Evolutionary conservation across 2,113 vertebrate genomes (phyloP).

Genomic region (Rhizomys pruinosus): DNA sequence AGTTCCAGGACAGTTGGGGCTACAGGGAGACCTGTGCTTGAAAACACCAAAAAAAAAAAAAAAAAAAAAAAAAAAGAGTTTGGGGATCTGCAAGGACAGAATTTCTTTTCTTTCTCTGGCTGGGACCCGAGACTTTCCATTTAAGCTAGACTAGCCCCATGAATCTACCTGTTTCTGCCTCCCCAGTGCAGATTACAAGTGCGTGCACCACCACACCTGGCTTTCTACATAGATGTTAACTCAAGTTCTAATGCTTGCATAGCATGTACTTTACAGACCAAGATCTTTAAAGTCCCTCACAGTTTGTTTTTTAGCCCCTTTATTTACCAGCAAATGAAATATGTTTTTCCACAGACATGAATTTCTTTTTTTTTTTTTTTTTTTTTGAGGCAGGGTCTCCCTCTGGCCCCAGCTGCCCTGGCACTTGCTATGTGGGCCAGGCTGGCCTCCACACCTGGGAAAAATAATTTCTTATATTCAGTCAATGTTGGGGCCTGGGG

Average conservation of each 20-base stretch:
- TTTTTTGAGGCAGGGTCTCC: too few species aligned
- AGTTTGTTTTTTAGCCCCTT: conserved; percentile 4
- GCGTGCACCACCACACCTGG: too few species aligned
- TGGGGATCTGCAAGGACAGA: background rate
- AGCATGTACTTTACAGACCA: background rate
- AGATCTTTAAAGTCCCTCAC: background rate
- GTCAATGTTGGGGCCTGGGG: background rate
- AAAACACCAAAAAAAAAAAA: too few species aligned
- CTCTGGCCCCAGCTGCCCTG: too few species aligned
- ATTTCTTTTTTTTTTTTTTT: too few species aligned
- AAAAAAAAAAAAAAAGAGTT: too few species aligned
- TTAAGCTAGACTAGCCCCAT: background rate
- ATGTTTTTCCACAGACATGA: conserved; percentile 3
- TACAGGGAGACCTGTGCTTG: too few species aligned
- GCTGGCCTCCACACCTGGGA: too few species aligned
- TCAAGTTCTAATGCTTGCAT: background rate
- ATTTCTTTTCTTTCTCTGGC: background rate
- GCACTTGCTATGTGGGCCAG: too few species aligned
- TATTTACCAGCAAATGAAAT: background rate
- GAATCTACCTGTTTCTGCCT: background rate
- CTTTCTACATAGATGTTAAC: background rate
- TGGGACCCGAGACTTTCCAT: background rate
- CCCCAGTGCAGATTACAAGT: background rate
- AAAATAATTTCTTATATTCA: background rate
- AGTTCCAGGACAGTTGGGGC: too few species aligned